Percentiles rank a stretch among this genome's conserved stretches.
These are phyloP conservation scores for Diarsia dahlii DNA, from an alignment of 2,888 invertebrate species.

Conservation along the genomic window DNA sequence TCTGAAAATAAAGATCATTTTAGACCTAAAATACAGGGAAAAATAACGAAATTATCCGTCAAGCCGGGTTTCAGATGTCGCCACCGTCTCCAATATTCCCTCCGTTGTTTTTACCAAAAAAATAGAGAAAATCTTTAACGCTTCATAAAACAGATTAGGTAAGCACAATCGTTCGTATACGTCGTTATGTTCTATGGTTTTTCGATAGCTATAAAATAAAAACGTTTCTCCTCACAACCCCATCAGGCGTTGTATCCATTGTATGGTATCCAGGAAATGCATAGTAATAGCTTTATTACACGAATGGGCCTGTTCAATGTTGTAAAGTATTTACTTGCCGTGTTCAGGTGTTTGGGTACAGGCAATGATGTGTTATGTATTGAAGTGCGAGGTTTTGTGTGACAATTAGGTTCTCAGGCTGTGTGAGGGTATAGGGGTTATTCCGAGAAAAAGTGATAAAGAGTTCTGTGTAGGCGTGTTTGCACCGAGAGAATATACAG, in stretches of 20 bases:
- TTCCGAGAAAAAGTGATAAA: background rate
- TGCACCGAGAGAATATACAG: too few species aligned
- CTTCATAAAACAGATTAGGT: slow-evolving; percentile 66
- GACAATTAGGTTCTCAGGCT: background rate
- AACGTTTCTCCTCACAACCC: slow-evolving; percentile 58
- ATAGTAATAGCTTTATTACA: slow-evolving; percentile 67
- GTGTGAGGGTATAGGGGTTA: background rate
- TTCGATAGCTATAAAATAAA: slow-evolving; percentile 68
- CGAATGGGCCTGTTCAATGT: slow-evolving; percentile 46
- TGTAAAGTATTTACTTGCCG: slow-evolving; percentile 57
- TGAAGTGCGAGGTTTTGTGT: background rate
- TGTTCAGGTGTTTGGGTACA: slow-evolving; percentile 31
- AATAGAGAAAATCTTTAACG: slow-evolving; percentile 56
- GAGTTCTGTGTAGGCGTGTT: background rate
- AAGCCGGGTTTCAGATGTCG: background rate
- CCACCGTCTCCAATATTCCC: background rate
- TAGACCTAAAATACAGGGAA: background rate
- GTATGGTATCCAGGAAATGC: slow-evolving; percentile 65
- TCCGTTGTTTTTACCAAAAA: slow-evolving; percentile 41
- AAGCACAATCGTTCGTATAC: slow-evolving; percentile 62
- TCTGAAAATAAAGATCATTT: too few species aligned
- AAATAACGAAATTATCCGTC: background rate
- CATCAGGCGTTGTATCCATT: slow-evolving; percentile 62
- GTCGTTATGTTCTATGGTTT: slow-evolving; percentile 68
- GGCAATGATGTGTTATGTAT: slow-evolving; percentile 25